Conservation (phyloP, 2,888 invertebrate genomes). For the Camponotus fellah region DNA sequence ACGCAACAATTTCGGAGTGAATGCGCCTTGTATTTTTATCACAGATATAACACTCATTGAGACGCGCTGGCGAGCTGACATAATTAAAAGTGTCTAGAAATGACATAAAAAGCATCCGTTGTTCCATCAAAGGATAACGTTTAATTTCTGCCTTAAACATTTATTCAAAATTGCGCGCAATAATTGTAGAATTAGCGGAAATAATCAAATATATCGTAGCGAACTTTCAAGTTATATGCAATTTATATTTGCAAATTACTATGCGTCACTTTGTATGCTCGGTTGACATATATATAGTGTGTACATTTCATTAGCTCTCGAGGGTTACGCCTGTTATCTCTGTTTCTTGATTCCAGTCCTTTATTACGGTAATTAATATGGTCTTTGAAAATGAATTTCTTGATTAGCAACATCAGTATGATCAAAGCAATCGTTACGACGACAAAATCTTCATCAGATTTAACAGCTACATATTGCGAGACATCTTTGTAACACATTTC, state of each 20-base stretch:
- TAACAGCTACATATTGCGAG: neutral
- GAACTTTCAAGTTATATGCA: conserved; percentile 13
- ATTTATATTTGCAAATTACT: conserved; percentile 47
- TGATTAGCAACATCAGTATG: conserved; percentile 1
- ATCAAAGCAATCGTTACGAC: conserved; percentile 17
- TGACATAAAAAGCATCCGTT: neutral
- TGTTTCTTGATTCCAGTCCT: conserved; percentile 37
- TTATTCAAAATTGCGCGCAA: neutral
- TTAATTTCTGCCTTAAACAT: neutral
- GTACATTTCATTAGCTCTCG: conserved; percentile 56
- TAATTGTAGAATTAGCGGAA: conserved; percentile 13
- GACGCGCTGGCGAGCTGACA: neutral
- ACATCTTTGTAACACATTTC: neutral
- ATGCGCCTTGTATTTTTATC: conserved; percentile 7
- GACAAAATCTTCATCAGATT: conserved; percentile 1
- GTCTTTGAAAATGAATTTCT: conserved; percentile 49
- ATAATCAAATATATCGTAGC: conserved; percentile 19
- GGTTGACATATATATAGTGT: conserved; percentile 49
- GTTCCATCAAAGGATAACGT: neutral
- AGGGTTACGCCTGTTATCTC: conserved; percentile 34
- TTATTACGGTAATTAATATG: conserved; percentile 52
- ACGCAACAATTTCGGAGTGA: conserved; percentile 34
- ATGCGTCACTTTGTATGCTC: conserved; percentile 25
- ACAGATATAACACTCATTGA: conserved; percentile 12
- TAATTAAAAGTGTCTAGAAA: conserved; percentile 20